Base-by-base conservation (phyloP, 2,797 vertebrate species). In the Argentina silus region DNA sequence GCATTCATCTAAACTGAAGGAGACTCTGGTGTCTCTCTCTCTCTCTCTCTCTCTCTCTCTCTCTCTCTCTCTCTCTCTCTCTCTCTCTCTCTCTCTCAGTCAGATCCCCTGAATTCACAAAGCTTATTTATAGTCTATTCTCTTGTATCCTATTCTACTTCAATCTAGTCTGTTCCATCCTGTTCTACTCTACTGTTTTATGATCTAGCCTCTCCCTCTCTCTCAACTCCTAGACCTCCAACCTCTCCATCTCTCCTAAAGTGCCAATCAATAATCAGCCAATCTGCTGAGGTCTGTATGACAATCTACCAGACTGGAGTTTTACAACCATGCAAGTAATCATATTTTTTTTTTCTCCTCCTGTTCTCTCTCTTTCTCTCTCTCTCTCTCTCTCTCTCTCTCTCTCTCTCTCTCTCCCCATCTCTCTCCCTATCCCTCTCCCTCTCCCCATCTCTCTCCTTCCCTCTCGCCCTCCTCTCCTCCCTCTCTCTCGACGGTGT, bases 271-370 rank as follows among this genome's bases (percentile, higher is more conserved):
- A 62, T 50, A 55, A 50, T 36, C 43, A 44, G 57, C 71, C 72
- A 66, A 74, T 81, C 70, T 70, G 57, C 77, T 62, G 59, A 63
- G 62, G 73, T 69, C 73, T 67, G 42, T 68, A 67, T 70, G 67
- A 57, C 77, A 65, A 79, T 81, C 79, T 84, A 72, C 75, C 63
- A 19, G 68, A 67, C 57, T 72, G 56, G 68, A 67, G 72, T 84
- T 81, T 70, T 74, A 77, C 74, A 70, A 69, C 77, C 56, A n/a
- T n/a, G 68, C 77, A 65, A 69, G 69, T 61, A 65, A 57, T 57
- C 43, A 27, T 23, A 7, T 76, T 56, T 59, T 51, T 42, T 36
- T n/a, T 12, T 44, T 21, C 64, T 27, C 14, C 6, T 19, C 55
- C 15, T 19, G 2, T 17, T 17, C n/a, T 17, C 17, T 48, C n/a